phyloP scores from a whole-genome alignment of 2,797 vertebrate species.

The Monodelphis domestica region DNA sequence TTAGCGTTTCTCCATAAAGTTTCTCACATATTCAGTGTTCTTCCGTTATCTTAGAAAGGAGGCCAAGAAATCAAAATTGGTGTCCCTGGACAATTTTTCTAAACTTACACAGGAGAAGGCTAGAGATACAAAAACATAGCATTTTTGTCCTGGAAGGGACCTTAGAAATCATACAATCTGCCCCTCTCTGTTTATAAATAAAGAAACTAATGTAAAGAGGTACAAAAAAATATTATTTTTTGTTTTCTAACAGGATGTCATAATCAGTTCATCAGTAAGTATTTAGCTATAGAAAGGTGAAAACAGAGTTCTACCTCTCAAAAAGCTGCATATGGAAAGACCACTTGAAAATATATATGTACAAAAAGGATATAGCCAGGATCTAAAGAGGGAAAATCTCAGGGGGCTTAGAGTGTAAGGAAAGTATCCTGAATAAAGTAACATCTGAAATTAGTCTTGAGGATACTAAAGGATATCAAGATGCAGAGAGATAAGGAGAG shows the following conservation, averaged over 20 bases:
- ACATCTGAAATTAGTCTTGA: background rate
- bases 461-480: background rate
- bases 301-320: background rate
- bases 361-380: background rate
- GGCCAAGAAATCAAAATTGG: constrained; percentile 14
- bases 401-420: background rate
- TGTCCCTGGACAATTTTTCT: constrained; percentile 20
- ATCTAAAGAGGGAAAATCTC: background rate
- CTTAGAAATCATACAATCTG: background rate
- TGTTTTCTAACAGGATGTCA: background rate
- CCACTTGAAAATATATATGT: background rate
- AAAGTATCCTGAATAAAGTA: background rate
- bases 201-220: background rate
- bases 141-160: background rate
- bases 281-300: background rate
- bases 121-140: background rate
- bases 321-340: background rate
- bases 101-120: background rate
- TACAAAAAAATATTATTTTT: background rate
- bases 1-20: background rate
- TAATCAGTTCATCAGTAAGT: background rate
- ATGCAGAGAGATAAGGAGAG: background rate
- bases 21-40: background rate
- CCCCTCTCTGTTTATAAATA: background rate
- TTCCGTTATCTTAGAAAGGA: background rate